Evolutionary conservation across 1,140 invertebrate species (phyloP).

Genomic region (Idris sp.): DNA sequence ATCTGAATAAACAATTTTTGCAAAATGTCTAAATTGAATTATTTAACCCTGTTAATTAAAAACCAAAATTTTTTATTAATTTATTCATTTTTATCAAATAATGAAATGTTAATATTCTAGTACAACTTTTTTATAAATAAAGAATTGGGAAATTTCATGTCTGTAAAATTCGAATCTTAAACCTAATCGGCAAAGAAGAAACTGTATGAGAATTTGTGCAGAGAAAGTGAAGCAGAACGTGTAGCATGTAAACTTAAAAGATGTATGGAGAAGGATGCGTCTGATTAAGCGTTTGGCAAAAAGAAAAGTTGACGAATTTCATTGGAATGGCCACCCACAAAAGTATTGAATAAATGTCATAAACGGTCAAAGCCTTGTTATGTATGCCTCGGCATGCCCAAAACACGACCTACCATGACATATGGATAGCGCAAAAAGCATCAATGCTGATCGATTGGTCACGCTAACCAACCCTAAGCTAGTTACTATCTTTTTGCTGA

Average conservation of each 20-base stretch:
- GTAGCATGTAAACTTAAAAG: slow-evolving; percentile 16
- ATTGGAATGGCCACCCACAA: slow-evolving; percentile 55
- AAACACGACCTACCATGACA: slow-evolving; percentile 69
- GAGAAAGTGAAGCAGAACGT: slow-evolving; percentile 48
- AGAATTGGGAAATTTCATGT: too few species aligned
- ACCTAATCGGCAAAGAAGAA: slow-evolving; percentile 2
- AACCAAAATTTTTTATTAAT: too few species aligned
- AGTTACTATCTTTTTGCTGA: slow-evolving; percentile 39
- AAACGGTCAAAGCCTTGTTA: slow-evolving; percentile 73
- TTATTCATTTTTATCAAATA: too few species aligned
- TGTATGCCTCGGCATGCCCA: slow-evolving; percentile 75
- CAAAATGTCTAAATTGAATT: too few species aligned
- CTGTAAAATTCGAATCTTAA: not conserved
- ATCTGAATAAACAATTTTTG: too few species aligned
- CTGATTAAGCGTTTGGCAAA: slow-evolving; percentile 19
- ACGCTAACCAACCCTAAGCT: slow-evolving; percentile 70
- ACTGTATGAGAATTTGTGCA: slow-evolving; percentile 22
- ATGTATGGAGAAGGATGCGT: slow-evolving; percentile 26
- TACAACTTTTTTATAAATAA: too few species aligned
- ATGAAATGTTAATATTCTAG: too few species aligned
- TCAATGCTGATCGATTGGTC: slow-evolving; percentile 77
- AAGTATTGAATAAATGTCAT: slow-evolving; percentile 68
- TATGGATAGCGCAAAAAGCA: slow-evolving; percentile 77
- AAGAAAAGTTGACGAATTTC: slow-evolving; percentile 64
- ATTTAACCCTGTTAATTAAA: too few species aligned